These are phyloP conservation scores for Laodelphax striatellus DNA, from an alignment of 1,140 invertebrate species.

Conservation along the genomic window DNA sequence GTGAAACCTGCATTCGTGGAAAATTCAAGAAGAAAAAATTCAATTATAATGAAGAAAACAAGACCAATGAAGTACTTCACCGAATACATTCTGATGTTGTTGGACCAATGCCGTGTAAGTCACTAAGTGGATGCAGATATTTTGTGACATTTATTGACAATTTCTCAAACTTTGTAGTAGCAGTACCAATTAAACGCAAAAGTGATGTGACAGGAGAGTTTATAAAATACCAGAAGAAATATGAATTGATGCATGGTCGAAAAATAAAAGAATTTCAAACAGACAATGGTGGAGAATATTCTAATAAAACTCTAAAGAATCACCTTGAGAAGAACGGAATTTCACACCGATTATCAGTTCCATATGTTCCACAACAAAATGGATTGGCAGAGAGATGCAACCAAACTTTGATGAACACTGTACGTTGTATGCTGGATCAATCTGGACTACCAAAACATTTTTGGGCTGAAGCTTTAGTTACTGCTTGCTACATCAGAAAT, in stretches of 20 bases:
- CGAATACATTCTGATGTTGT: constrained; percentile 10
- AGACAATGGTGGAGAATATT: constrained; percentile 23
- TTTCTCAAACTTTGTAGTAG: constrained; percentile 1
- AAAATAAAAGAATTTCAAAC: constrained; percentile 24
- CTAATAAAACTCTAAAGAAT: constrained; percentile 5
- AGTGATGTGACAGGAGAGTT: constrained; percentile 3
- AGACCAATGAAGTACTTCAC: background rate
- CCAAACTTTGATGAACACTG: constrained; percentile 26
- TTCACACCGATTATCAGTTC: constrained; percentile 7
- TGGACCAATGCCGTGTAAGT: constrained; percentile 1
- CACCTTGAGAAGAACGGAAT: constrained; percentile 7
- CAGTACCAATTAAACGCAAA: constrained; percentile 8
- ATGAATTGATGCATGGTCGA: constrained; percentile 8
- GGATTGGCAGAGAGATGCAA: constrained; percentile 29
- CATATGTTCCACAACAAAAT: constrained; percentile 33
- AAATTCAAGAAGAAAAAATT: too few relatives aligned
- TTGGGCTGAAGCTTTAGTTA: constrained; percentile 24
- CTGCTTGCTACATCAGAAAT: constrained; percentile 34
- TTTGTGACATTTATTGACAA: constrained; percentile 13
- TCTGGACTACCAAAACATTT: constrained; percentile 14
- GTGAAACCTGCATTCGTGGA: too few relatives aligned
- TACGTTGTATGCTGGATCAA: constrained; percentile 22
- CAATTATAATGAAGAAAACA: too few relatives aligned
- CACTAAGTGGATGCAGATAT: background rate
- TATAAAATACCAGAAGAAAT: constrained; percentile 5